Conservation (phyloP, 1,140 invertebrate species). For the Samia ricini region DNA sequence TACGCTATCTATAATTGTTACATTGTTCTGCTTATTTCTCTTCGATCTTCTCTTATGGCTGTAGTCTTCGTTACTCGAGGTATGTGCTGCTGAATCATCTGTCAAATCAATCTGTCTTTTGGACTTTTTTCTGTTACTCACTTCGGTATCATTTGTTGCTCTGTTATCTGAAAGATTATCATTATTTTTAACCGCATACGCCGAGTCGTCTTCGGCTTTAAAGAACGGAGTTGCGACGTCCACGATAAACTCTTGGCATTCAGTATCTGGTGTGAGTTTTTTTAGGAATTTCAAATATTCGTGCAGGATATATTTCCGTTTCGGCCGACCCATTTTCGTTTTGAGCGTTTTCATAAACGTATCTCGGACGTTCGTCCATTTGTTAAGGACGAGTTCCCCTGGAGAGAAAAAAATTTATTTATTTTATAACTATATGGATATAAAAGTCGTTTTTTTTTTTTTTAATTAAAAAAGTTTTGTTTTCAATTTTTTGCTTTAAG, state of each 20-base stretch:
- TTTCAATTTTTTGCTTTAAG: too few species aligned
- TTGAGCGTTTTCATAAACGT: slow-evolving; percentile 59
- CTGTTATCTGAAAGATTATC: neutral
- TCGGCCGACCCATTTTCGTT: slow-evolving; percentile 44
- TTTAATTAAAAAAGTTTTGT: too few species aligned
- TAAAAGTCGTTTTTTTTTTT: too few species aligned
- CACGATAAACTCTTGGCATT: neutral
- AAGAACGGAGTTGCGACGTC: slow-evolving; percentile 17
- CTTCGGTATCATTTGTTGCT: neutral
- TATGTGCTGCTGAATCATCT: slow-evolving; percentile 2
- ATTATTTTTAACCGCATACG: neutral
- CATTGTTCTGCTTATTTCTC: neutral
- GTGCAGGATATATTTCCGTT: slow-evolving; percentile 53
- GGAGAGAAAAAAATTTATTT: slow-evolving; percentile 24
- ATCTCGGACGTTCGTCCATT: slow-evolving; percentile 66
- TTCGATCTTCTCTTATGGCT: slow-evolving; percentile 3
- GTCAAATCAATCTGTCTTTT: slow-evolving; percentile 13
- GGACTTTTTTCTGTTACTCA: neutral
- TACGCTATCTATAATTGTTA: slow-evolving; percentile 15
- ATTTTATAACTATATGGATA: neutral
- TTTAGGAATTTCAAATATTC: slow-evolving; percentile 56
- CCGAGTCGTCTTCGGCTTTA: slow-evolving; percentile 27
- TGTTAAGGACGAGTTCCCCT: slow-evolving; percentile 56
- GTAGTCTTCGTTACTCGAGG: neutral
- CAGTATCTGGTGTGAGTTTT: slow-evolving; percentile 30